phyloP scores from a whole-genome alignment of 2,113 vertebrate species.

The Catharus fuscescens region DNA sequence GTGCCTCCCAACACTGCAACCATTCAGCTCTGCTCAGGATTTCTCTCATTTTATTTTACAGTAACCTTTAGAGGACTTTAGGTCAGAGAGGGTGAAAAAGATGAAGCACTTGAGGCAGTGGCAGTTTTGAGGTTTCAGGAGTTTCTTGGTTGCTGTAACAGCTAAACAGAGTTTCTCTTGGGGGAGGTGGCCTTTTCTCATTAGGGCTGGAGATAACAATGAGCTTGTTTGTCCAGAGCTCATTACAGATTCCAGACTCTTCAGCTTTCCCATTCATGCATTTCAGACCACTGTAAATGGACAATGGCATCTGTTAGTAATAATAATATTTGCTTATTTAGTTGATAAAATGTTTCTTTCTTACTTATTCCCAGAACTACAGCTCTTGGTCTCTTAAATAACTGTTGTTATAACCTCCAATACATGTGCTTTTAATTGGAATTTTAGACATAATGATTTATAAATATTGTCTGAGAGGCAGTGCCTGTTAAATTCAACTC shows the following conservation, averaged over 20 bases:
- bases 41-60: background rate
- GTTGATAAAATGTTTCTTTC: conserved; percentile 44
- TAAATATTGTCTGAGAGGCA: conserved; percentile 1
- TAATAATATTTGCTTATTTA: conserved; percentile 58
- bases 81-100: background rate
- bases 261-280: conserved; percentile 22
- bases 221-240: conserved; percentile 46
- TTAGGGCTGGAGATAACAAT: conserved; percentile 48
- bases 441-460: conserved; percentile 3
- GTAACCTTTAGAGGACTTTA: background rate
- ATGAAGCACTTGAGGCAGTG: background rate
- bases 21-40: background rate
- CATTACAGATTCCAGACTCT: conserved; percentile 53
- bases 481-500: background rate
- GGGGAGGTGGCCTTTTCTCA: background rate
- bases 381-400: background rate
- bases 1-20: background rate
- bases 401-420: background rate
- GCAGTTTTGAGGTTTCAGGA: background rate
- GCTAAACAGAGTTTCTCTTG: background rate
- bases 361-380: background rate
- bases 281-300: conserved; percentile 36
- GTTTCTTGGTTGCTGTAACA: background rate
- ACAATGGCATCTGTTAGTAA: conserved; percentile 31
- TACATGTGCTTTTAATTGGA: conserved; percentile 25